These are phyloP conservation scores for Epinotia brunnichana DNA, from an alignment of 2,888 invertebrate species.

Conservation along the genomic window DNA sequence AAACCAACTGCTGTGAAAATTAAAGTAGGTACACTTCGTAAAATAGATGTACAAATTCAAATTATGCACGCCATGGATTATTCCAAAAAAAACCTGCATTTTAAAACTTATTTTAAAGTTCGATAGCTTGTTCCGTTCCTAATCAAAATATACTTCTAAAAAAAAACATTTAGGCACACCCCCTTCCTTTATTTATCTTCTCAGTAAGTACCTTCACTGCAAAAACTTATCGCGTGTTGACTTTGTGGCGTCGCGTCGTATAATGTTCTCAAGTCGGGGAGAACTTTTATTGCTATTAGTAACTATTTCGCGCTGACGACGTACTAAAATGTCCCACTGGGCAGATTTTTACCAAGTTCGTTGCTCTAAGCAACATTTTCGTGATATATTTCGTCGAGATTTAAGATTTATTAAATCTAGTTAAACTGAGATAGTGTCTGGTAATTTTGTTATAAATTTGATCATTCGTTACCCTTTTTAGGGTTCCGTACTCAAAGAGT, in stretches of 20 bases:
- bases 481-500: no score
- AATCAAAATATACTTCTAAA: no score
- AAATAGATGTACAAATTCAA: neutral
- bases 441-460: constrained; percentile 1
- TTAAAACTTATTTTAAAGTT: no score
- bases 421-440: neutral
- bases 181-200: neutral
- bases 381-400: constrained; percentile 6
- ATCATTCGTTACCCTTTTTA: constrained; percentile 1
- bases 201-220: neutral
- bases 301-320: constrained; percentile 25
- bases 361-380: constrained; percentile 6
- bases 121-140: no score
- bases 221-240: constrained; percentile 2
- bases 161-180: no score
- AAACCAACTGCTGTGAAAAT: neutral
- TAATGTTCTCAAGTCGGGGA: constrained; percentile 13
- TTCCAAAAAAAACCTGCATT: no score
- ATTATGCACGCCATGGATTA: no score
- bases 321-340: constrained; percentile 29
- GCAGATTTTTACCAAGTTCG: constrained; percentile 22
- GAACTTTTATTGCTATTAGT: constrained; percentile 34
- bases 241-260: constrained; percentile 21
- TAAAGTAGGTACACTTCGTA: neutral
- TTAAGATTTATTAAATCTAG: constrained; percentile 6